Percentiles rank a stretch among this genome's conserved stretches.
Conservation (phyloP, 1,140 invertebrate genomes). For the Drosophila subpulchrella region DNA sequence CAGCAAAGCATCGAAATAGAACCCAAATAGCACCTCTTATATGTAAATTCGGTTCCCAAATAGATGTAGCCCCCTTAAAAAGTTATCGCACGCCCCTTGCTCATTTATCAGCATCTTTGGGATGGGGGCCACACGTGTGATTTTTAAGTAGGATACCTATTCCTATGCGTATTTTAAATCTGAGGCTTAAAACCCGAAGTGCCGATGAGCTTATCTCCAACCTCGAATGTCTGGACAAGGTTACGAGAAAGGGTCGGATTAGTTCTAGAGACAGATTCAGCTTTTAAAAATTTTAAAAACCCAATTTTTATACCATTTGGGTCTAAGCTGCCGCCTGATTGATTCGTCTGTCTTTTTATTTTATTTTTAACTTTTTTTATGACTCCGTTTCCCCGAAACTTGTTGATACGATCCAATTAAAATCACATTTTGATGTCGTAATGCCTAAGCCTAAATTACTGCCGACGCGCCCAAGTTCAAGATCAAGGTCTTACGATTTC, state of each 20-base stretch:
- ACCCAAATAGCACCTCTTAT: constrained; percentile 35
- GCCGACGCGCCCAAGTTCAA: constrained; percentile 63
- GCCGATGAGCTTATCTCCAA: constrained; percentile 52
- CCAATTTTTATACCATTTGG: constrained; percentile 23
- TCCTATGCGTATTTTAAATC: constrained; percentile 19
- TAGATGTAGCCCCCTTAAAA: constrained; percentile 10
- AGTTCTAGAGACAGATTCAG: constrained; percentile 14
- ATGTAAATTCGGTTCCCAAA: constrained; percentile 34
- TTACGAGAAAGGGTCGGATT: constrained; percentile 20
- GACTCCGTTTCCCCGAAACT: constrained; percentile 49
- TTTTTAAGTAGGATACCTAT: constrained; percentile 7
- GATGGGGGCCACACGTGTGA: constrained; percentile 30
- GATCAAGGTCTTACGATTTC: constrained; percentile 65
- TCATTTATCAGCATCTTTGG: constrained; percentile 46
- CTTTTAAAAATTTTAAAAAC: not conserved
- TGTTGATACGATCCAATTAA: constrained; percentile 66
- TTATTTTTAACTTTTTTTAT: constrained; percentile 26
- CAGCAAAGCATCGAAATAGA: not conserved
- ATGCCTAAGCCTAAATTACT: constrained; percentile 15
- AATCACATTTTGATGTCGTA: constrained; percentile 68
- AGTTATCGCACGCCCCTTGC: constrained; percentile 8
- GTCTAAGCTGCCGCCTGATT: constrained; percentile 48
- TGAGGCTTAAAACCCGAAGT: constrained; percentile 21
- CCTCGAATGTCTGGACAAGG: constrained; percentile 35
- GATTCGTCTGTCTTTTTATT: constrained; percentile 53